phyloP scores from a whole-genome alignment of 2,888 invertebrate genomes.

The Papilio demoleus region DNA sequence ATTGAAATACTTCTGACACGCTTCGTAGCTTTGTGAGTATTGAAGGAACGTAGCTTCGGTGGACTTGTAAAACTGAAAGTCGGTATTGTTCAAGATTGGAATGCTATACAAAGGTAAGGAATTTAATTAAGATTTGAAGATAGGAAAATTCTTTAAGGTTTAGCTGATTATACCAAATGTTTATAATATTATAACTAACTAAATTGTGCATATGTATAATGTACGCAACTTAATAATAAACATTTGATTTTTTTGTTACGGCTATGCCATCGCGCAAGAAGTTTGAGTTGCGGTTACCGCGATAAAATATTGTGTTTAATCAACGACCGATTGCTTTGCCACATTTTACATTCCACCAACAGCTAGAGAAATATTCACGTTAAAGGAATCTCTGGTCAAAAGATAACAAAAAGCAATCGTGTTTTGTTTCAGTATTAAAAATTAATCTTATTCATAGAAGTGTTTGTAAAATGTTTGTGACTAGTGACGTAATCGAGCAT shows the following conservation, averaged over 20 bases:
- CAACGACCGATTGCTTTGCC: too few relatives aligned
- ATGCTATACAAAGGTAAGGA: constrained; percentile 3
- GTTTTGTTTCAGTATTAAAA: too few relatives aligned
- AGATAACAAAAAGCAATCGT: too few relatives aligned
- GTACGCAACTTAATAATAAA: too few relatives aligned
- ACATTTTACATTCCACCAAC: too few relatives aligned
- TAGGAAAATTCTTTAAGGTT: not conserved
- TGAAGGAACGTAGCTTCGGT: not conserved
- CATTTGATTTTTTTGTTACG: too few relatives aligned
- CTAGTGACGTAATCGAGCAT: not conserved
- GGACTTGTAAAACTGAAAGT: not conserved
- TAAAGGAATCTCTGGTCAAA: too few relatives aligned
- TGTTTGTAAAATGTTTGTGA: not conserved
- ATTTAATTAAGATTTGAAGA: not conserved
- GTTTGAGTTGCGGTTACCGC: too few relatives aligned
- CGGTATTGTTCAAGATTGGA: constrained; percentile 9
- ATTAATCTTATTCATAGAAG: not conserved
- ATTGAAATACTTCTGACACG: constrained; percentile 35
- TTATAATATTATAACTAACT: not conserved
- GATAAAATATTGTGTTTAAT: too few relatives aligned
- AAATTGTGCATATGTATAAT: too few relatives aligned
- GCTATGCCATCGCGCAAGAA: too few relatives aligned
- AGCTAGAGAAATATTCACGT: too few relatives aligned
- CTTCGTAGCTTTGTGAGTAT: not conserved
- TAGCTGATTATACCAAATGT: not conserved